Evolutionary conservation across 2,797 vertebrate genomes (phyloP).

Genomic region (Hephaestus fuliginosus): DNA sequence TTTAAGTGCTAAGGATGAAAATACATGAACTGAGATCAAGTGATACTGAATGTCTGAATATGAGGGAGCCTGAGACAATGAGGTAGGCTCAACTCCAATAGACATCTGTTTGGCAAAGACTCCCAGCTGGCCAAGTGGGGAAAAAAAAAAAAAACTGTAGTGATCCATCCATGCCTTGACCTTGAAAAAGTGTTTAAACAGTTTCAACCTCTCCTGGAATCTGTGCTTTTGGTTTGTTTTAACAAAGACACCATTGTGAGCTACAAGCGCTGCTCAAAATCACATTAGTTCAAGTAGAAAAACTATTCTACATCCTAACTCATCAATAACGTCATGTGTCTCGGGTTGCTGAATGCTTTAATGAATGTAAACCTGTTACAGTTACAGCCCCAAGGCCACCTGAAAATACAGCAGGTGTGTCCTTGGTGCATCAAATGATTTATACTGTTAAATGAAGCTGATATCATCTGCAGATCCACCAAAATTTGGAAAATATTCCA

Average conservation of each 20-base stretch:
- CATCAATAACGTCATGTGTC: constrained; percentile 25
- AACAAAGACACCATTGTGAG: constrained; percentile 61
- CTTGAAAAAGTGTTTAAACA: constrained; percentile 52
- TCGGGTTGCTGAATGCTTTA: not conserved
- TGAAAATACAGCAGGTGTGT: constrained; percentile 27
- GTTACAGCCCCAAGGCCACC: constrained; percentile 26
- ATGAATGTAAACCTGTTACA: not conserved
- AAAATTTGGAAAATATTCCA: constrained; percentile 1
- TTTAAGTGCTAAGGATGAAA: constrained; percentile 22
- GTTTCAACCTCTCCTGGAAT: constrained; percentile 47
- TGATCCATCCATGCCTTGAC: constrained; percentile 44
- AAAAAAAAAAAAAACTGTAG: constrained; percentile 37
- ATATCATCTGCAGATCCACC: constrained; percentile 41
- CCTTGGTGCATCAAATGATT: constrained; percentile 36
- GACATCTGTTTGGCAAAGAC: constrained; percentile 65
- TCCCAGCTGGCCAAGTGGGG: constrained; percentile 43
- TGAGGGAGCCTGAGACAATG: constrained; percentile 32
- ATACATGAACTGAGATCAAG: constrained; percentile 17
- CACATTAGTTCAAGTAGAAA: constrained; percentile 15
- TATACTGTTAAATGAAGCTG: not conserved
- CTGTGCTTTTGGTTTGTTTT: constrained; percentile 28
- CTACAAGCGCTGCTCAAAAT: constrained; percentile 20
- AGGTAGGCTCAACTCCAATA: constrained; percentile 45
- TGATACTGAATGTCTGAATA: constrained; percentile 27
- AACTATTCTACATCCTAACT: constrained; percentile 2